A percentile compares a stretch with the other conserved stretches of the same genome.
Conservation (phyloP, 2,113 vertebrate species). For the Arenaria interpres region DNA sequence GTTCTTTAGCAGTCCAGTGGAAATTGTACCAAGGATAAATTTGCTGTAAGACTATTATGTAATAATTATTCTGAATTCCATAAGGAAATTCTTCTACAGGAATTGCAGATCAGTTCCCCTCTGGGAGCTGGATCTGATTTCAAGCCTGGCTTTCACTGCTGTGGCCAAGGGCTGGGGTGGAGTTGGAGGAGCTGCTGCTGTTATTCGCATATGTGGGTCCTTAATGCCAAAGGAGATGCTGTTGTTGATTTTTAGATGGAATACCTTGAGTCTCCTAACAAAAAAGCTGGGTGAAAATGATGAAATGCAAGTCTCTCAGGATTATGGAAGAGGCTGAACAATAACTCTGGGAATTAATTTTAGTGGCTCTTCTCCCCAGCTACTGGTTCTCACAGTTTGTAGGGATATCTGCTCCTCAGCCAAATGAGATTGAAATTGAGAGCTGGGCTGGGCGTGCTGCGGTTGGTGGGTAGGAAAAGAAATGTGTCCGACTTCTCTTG, state of each 20-base stretch:
- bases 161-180: background rate
- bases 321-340: background rate
- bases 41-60: background rate
- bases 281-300: background rate
- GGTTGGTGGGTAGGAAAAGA: background rate
- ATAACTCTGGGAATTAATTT: background rate
- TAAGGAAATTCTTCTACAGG: background rate
- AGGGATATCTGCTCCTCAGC: background rate
- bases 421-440: conserved; percentile 1
- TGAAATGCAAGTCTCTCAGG: background rate
- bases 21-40: background rate
- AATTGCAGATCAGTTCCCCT: background rate
- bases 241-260: background rate
- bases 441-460: background rate
- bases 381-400: background rate
- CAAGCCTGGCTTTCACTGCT: background rate
- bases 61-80: background rate
- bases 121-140: background rate
- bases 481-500: background rate
- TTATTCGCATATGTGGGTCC: background rate
- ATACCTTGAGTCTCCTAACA: background rate
- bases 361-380: background rate
- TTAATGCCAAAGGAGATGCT: background rate
- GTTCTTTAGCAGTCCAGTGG: background rate
- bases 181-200: background rate